A percentile compares a stretch with the other conserved stretches of the same genome.
phyloP scores from a whole-genome alignment of 2,888 invertebrate species.

The Catocala sponsa region DNA sequence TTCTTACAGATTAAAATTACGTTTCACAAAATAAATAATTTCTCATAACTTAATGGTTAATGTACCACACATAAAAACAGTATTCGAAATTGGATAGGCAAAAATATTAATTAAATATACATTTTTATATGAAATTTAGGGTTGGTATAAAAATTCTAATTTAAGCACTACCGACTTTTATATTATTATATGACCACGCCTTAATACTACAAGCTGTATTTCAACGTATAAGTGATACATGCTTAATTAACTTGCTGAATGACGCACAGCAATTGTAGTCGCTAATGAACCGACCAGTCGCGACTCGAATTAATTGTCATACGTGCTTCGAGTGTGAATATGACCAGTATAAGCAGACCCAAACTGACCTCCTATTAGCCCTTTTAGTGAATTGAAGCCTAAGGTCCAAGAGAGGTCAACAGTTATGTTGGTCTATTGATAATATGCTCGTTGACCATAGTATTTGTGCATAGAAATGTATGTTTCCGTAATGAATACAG shows the following conservation, averaged over 20 bases:
- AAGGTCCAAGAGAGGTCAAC: constrained; percentile 21
- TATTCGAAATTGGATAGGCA: too few species aligned
- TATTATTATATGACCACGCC: too few species aligned
- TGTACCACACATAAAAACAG: too few species aligned
- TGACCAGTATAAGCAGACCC: constrained; percentile 62
- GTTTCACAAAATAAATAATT: too few species aligned
- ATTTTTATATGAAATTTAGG: too few species aligned
- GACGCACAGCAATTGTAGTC: constrained; percentile 69
- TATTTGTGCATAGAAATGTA: constrained; percentile 48
- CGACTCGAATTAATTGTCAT: constrained; percentile 78
- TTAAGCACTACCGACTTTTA: too few species aligned
- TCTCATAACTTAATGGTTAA: too few species aligned
- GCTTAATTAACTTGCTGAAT: constrained; percentile 72
- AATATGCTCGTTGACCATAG: constrained; percentile 28
- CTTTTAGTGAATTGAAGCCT: constrained; percentile 19
- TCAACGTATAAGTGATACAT: not conserved
- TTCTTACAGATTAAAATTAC: too few species aligned
- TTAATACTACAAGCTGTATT: not conserved
- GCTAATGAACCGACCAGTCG: constrained; percentile 74
- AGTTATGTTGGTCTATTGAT: constrained; percentile 37
- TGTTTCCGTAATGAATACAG: constrained; percentile 34
- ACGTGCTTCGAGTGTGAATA: constrained; percentile 73
- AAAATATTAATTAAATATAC: too few species aligned
- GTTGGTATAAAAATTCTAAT: too few species aligned
- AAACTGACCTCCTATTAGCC: constrained; percentile 4